Percentiles rank a stretch among this genome's conserved stretches.
Evolutionary conservation across 2,888 invertebrate species (phyloP).

Genomic region (Neoitamus cyanurus): DNA sequence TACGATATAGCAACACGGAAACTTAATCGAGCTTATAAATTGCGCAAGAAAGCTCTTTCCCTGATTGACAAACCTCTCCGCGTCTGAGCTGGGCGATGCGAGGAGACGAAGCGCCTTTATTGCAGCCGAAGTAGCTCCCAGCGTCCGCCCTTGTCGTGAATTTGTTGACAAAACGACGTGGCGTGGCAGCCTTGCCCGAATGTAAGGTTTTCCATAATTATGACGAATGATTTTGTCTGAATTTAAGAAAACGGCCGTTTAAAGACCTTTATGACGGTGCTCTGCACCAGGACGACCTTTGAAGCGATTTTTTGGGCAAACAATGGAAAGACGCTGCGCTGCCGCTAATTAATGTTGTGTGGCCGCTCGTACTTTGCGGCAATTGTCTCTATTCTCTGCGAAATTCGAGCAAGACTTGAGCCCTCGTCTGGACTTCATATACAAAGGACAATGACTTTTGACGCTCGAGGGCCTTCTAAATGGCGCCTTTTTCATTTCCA

Average conservation of each 20-base stretch:
- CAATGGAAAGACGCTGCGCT: background rate
- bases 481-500: background rate
- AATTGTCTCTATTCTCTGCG: background rate
- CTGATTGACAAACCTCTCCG: slow-evolving; percentile 15
- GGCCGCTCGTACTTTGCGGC: background rate
- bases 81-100: background rate
- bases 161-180: background rate
- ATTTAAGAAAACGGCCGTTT: slow-evolving; percentile 17
- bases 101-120: background rate
- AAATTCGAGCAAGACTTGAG: background rate
- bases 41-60: slow-evolving; percentile 19
- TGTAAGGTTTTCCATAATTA: slow-evolving; percentile 23
- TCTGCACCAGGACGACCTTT: background rate
- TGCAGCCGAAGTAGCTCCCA: background rate
- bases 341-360: slow-evolving; percentile 29
- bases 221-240: slow-evolving; percentile 10
- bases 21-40: slow-evolving; percentile 32
- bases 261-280: background rate
- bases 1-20: slow-evolving; percentile 12
- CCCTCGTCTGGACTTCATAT: background rate
- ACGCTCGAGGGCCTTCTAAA: background rate
- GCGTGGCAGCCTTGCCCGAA: background rate
- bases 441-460: background rate
- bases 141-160: background rate
- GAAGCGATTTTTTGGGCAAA: background rate